A percentile compares a stretch with the other conserved stretches of the same genome.
These are phyloP conservation scores for Plebejus anna DNA, from an alignment of 2,888 invertebrate genomes.

Conservation along the genomic window DNA sequence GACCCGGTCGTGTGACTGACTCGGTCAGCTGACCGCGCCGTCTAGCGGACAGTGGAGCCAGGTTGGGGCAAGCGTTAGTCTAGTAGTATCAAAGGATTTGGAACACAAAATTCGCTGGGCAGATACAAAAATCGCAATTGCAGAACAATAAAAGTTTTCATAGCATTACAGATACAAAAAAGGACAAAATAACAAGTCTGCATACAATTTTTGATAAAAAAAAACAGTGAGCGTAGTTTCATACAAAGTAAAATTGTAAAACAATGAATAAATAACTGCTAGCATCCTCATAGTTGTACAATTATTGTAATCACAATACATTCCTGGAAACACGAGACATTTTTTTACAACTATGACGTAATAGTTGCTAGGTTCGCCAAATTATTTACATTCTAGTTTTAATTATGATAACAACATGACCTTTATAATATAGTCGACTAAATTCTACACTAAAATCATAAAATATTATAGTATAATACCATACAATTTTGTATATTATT, in stretches of 20 bases:
- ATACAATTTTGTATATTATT: too few species aligned
- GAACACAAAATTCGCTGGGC: constrained; percentile 3
- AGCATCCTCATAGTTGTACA: not conserved
- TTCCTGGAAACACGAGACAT: not conserved
- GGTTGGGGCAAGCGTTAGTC: not conserved
- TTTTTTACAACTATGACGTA: not conserved
- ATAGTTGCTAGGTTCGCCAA: not conserved
- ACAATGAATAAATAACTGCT: not conserved
- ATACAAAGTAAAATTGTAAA: not conserved
- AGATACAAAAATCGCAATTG: not conserved
- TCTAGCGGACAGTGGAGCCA: not conserved
- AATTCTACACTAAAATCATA: too few species aligned
- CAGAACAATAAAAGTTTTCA: not conserved
- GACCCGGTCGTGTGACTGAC: constrained; percentile 28
- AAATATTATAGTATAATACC: too few species aligned
- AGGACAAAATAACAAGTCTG: not conserved
- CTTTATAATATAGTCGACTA: too few species aligned
- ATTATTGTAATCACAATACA: not conserved
- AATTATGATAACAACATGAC: not conserved
- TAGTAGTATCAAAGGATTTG: not conserved
- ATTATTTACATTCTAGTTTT: not conserved
- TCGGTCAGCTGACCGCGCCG: constrained; percentile 26
- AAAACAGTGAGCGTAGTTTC: not conserved
- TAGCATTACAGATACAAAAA: not conserved
- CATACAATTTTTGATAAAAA: not conserved